Conservation (phyloP, 2,797 vertebrate genomes). For the Cynodonichthys magdalenae region DNA sequence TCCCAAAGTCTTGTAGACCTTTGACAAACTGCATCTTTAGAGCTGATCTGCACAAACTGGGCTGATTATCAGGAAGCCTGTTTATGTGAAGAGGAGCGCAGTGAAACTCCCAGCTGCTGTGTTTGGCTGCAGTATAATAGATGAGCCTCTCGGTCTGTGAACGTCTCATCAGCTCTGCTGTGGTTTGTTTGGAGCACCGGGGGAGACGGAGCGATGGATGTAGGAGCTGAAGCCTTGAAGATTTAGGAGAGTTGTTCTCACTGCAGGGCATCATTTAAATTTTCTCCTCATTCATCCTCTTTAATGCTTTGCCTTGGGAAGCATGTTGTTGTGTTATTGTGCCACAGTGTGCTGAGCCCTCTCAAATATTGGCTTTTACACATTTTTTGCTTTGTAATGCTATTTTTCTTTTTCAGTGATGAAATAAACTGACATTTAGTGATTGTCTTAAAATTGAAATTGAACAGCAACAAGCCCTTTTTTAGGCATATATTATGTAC, state of each 20-base stretch:
- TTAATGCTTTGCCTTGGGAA: constrained; percentile 1
- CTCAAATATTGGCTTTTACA: background rate
- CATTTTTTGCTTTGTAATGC: background rate
- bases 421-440: background rate
- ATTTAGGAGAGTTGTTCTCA: constrained; percentile 6
- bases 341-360: background rate
- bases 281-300: constrained; percentile 5
- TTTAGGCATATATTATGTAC: no score
- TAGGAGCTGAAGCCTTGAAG: constrained; percentile 22
- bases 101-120: constrained; percentile 11
- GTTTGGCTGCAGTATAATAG: constrained; percentile 17
- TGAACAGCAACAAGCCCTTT: no score
- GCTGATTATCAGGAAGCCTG: constrained; percentile 4
- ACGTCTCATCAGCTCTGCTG: constrained; percentile 22
- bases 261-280: constrained; percentile 14
- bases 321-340: background rate
- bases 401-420: background rate
- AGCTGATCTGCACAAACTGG: background rate
- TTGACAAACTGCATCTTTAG: background rate
- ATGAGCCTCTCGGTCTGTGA: constrained; percentile 13
- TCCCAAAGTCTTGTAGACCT: background rate
- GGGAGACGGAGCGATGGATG: constrained; percentile 2
- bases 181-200: constrained; percentile 15
- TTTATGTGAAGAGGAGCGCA: constrained; percentile 6
- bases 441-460: background rate